Conservation (phyloP, 2,888 invertebrate genomes). For the Amaurobius ferox region DNA sequence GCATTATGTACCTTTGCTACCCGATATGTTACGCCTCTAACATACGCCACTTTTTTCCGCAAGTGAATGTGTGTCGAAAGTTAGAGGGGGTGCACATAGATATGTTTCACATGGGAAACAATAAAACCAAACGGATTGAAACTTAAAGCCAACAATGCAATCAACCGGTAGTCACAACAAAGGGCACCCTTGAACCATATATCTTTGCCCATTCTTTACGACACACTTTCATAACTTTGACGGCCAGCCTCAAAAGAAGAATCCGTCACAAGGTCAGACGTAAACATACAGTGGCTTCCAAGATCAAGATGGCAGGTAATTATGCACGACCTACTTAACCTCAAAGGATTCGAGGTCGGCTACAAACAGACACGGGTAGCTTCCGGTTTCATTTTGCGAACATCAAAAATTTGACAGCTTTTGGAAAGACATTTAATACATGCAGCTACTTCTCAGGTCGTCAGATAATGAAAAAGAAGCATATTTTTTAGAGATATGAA, state of each 20-base stretch:
- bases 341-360: slow-evolving; percentile 11
- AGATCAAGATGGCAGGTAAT: neutral
- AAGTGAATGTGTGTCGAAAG: no score
- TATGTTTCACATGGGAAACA: no score
- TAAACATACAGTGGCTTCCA: neutral
- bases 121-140: no score
- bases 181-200: neutral
- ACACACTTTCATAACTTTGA: neutral
- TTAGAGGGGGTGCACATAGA: no score
- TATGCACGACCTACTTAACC: neutral
- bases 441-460: no score
- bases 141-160: neutral
- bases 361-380: neutral
- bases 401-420: no score
- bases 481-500: no score
- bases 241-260: neutral
- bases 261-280: neutral
- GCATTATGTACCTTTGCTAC: no score
- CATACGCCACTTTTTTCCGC: no score
- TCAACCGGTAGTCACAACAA: neutral
- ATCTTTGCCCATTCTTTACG: neutral
- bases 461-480: no score
- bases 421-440: no score
- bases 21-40: no score
- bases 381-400: neutral